phyloP scores from a whole-genome alignment of 2,888 invertebrate genomes.

The Mamestra brassicae region DNA sequence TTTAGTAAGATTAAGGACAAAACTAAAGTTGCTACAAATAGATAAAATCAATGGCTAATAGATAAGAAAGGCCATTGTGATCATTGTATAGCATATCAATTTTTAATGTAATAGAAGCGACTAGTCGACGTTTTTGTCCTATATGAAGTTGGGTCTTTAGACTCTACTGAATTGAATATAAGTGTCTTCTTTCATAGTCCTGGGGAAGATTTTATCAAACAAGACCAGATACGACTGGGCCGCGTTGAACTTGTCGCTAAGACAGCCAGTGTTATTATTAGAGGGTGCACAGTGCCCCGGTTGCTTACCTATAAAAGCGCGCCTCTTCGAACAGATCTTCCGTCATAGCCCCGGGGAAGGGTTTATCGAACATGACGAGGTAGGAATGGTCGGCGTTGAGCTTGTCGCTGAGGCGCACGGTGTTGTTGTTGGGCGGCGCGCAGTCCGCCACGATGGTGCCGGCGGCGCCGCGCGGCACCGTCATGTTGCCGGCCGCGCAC shows the following conservation, averaged over 20 bases:
- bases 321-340: conserved; percentile 80
- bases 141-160: too few relatives aligned
- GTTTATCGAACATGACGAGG: conserved; percentile 95
- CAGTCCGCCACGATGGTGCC: conserved; percentile 96
- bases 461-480: conserved; percentile 95
- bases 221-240: neutral
- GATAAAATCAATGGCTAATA: too few relatives aligned
- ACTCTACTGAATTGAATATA: too few relatives aligned
- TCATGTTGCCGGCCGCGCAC: conserved; percentile 93
- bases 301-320: conserved; percentile 81
- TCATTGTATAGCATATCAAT: too few relatives aligned
- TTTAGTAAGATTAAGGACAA: too few relatives aligned
- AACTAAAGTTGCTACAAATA: too few relatives aligned
- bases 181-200: neutral
- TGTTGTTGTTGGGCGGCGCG: conserved; percentile 80
- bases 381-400: conserved; percentile 91
- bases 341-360: conserved; percentile 92
- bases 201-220: neutral
- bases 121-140: too few relatives aligned
- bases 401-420: conserved; percentile 88
- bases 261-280: neutral
- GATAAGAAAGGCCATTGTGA: too few relatives aligned
- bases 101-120: too few relatives aligned
- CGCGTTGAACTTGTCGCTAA: neutral
- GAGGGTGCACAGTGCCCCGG: neutral